Evolutionary conservation across 2,888 invertebrate genomes (phyloP).

Genomic region (Oscheius sp.): DNA sequence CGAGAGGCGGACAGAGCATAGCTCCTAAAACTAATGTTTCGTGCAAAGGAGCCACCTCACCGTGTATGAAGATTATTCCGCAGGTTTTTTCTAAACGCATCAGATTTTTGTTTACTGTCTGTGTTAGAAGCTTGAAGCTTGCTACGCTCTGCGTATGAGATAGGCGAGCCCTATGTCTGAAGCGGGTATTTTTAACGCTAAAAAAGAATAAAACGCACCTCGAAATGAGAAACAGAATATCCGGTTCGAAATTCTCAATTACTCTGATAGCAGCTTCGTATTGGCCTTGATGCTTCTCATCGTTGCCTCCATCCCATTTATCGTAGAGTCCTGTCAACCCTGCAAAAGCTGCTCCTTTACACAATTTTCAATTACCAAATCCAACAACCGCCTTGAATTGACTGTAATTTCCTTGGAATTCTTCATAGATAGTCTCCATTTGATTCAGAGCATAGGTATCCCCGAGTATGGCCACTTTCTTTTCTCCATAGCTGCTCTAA

Average conservation of each 20-base stretch:
- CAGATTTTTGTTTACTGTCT: neutral
- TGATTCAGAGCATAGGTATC: slow-evolving; percentile 10
- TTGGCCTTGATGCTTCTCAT: neutral
- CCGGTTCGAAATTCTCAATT: slow-evolving; percentile 9
- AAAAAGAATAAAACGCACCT: no score
- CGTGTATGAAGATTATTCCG: slow-evolving; percentile 6
- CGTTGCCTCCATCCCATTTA: no score
- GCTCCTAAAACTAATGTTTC: neutral
- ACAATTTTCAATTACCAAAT: neutral
- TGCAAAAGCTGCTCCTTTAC: neutral
- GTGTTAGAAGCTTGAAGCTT: no score
- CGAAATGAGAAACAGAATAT: neutral
- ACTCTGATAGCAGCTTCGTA: neutral
- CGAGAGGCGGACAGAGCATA: no score
- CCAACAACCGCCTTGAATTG: neutral
- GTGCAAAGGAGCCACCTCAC: neutral
- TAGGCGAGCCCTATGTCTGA: neutral
- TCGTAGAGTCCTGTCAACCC: neutral
- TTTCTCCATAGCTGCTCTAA: neutral
- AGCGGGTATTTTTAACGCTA: neutral
- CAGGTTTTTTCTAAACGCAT: neutral
- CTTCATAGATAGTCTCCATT: neutral
- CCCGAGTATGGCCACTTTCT: neutral
- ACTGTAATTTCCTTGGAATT: neutral
- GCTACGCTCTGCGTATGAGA: no score